Base-by-base conservation (phyloP, 2,888 invertebrate species). In the Craniophora ligustri region DNA sequence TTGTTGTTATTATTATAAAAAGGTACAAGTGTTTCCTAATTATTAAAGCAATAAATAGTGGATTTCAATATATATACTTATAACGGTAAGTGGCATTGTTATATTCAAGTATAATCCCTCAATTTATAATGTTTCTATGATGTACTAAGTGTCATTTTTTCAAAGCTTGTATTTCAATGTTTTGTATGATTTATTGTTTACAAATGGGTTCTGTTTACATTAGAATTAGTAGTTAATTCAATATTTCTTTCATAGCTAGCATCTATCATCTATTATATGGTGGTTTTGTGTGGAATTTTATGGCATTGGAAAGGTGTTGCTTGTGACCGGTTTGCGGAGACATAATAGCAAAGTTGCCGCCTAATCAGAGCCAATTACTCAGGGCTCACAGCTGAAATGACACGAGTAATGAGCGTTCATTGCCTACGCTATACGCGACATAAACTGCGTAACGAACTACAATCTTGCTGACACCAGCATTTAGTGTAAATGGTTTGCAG, bases 251-350 rank as follows among this genome's bases (percentile, higher is more conserved):
- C 5, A 5, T 40, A 19, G 3, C 8, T 13, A 5, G 5, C 19
- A 13, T 23, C 16, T 18, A 14, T 32, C 8, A n/a, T 5, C 14
- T n/a, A n/a, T 15, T n/a, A 6, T 39, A 36, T 10, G 6, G 3
- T 35, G 7, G 15, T 45, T 57, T 41, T 46, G 30, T 14, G 30
- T 40, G 10, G 14, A 45, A 48, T 40, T 38, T 46, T n/a, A 44
- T 42, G 15, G 26, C 23, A 30, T 36, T 61, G 26, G 53, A 55
- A 67, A 54, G 55, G 68, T 72, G 67, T 64, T 53, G 42, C 63
- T 62, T 42, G 50, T 57, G 75, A 85, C 83, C 83, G 84, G 85
- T 84, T 85, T 75, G 47, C 11, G n/a, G 31, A 56, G 47, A 48
- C 49, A 72, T 64, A 70, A 55, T 55, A 54, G 53, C 55, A 55